Evolutionary conservation across 2,888 invertebrate species (phyloP), one percentile per base, ranked within the genome.

Genomic region (Callyntrura sp.): DNA sequence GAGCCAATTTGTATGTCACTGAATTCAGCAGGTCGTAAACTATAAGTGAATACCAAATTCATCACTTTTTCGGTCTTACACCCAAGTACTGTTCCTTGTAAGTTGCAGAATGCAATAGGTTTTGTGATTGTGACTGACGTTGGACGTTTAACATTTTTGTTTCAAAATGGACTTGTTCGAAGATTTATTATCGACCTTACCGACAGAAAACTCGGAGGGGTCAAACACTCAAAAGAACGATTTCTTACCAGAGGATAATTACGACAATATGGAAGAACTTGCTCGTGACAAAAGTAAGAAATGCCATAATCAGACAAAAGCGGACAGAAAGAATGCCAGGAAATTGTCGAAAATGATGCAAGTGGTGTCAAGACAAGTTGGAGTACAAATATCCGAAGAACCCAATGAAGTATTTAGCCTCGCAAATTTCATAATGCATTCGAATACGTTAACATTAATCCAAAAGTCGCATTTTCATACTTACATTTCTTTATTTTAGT

Each of bases 401-500:
- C 78, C 88, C 20, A 90, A 84, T 81, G 12, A 88, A 73, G 68
- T 78, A 84, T n/a, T n/a, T n/a, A n/a, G n/a, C n/a, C n/a, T n/a
- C n/a, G n/a, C n/a, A n/a, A n/a, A n/a, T n/a, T n/a, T n/a, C n/a
- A n/a, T n/a, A n/a, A n/a, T n/a, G n/a, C n/a, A n/a, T n/a, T n/a
- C n/a, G n/a, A n/a, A n/a, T n/a, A n/a, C n/a, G n/a, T n/a, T n/a
- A n/a, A n/a, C n/a, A n/a, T n/a, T n/a, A n/a, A n/a, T n/a, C n/a
- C 35, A 6, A 35, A 35, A 4, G 43, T 62, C 2, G 20, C 0
- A 65, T 17, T 25, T 76, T 84, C 14, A 23, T 14, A 11, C 9
- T 68, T 83, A 70, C 6, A 35, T 83, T 65, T 83, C 17, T 23
- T 65, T 62, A 57, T 43, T 96, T 95, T 94, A 97, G 97, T 95